Evolutionary conservation across 1,140 invertebrate genomes (phyloP), one percentile per base, ranked within the genome.

Genomic region (Goniozus legneri): DNA sequence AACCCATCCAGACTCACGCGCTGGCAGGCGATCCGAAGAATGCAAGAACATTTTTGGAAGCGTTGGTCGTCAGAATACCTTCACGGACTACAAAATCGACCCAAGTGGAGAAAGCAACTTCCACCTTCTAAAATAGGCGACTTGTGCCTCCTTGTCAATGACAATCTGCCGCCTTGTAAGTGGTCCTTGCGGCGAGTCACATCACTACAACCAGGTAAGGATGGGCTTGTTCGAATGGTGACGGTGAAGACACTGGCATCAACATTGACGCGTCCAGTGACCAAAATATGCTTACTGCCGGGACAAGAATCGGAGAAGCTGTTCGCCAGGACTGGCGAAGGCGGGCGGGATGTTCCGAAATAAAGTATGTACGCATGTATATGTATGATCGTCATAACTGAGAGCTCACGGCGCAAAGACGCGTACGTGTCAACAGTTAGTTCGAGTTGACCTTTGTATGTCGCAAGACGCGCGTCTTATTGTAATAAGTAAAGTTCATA

Each of bases 21-120:
- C 8, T 67, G 52, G 44, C 58, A 68, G 46, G 33, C 50, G 13
- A 8, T 64, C 8, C 43, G 54, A 36, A 34, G 51, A 30, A 40
- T 60, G 10, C 14, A 36, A 14, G 62, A 67, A 42, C 36, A 58
- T 27, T 58, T 65, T 42, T 66, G 62, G 62, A 31, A 32, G 12
- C 24, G 57, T 3, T 65, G 60, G 60, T 34, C 14, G 35, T 40
- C 12, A 7, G 24, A 27, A 7, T 27, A 27, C 24, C 24, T 27
- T 6, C 24, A 27, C 24, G 12, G 6, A 8, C 39, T 66, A 2
- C 64, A 66, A 34, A 35, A 52, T 20, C 12, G 42, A 16, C 12
- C 33, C 4, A 66, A 65, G 33, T 65, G 64, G 63, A 22, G 53
- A 43, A 36, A n/a, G 27, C 13, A n/a, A 2, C 14, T 16, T 22